Conservation (phyloP, 2,888 invertebrate species). For the Nemapogon koenigi region DNA sequence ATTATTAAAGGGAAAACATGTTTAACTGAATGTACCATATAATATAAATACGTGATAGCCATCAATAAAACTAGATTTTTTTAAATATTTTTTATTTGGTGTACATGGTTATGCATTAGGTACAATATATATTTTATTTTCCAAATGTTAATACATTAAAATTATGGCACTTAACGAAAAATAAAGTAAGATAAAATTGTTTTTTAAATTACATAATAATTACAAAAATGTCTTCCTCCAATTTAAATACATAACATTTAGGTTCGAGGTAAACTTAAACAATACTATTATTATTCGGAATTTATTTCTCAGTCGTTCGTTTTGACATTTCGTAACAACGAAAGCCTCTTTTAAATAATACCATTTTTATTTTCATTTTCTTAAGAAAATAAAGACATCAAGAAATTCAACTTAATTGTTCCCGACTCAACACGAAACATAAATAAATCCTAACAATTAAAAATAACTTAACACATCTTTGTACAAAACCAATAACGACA, state of each 20-base stretch:
- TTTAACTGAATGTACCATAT: no score
- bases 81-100: conserved; percentile 58
- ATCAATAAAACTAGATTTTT: conserved; percentile 31
- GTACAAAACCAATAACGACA: conserved; percentile 51
- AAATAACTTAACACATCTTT: conserved; percentile 44
- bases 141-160: conserved; percentile 61
- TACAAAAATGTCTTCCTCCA: conserved; percentile 34
- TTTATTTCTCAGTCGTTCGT: conserved; percentile 64
- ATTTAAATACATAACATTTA: conserved; percentile 9
- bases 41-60: not conserved
- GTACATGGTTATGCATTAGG: conserved; percentile 63
- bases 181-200: conserved; percentile 22
- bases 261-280: conserved; percentile 13
- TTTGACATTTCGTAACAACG: conserved; percentile 42
- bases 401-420: conserved; percentile 51
- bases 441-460: conserved; percentile 46
- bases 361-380: conserved; percentile 33
- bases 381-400: conserved; percentile 51
- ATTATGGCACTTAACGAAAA: conserved; percentile 64
- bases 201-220: conserved; percentile 24
- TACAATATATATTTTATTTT: conserved; percentile 56
- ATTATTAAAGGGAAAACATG: no score
- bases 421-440: conserved; percentile 45
- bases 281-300: conserved; percentile 40
- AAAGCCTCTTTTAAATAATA: conserved; percentile 41